phyloP scores from a whole-genome alignment of 1,140 invertebrate species.

The Drosophila lini region DNA sequence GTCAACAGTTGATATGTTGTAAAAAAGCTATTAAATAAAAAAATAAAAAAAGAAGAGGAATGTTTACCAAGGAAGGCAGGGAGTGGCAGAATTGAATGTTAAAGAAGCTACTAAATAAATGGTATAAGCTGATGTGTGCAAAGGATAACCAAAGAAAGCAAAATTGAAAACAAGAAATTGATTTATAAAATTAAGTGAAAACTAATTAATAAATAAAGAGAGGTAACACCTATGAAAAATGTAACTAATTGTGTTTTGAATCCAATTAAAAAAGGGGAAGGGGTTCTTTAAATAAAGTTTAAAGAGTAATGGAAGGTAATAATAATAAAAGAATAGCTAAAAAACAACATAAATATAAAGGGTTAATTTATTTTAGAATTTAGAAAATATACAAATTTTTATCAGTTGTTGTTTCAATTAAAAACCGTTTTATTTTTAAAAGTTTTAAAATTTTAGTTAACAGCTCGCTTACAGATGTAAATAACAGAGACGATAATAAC shows the following conservation, averaged over 20 bases:
- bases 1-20: constrained; percentile 83
- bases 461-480: not conserved
- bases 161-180: constrained; percentile 74
- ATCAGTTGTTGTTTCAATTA: not conserved
- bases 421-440: not conserved
- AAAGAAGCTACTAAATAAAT: constrained; percentile 70
- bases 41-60: constrained; percentile 29
- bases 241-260: constrained; percentile 35
- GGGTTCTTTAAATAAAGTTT: no score
- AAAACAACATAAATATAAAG: not conserved
- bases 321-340: not conserved
- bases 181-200: constrained; percentile 78
- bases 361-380: no score
- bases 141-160: constrained; percentile 76
- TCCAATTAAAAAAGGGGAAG: not conserved
- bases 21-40: constrained; percentile 59
- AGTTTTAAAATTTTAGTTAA: not conserved
- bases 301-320: not conserved
- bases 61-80: constrained; percentile 37
- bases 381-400: no score
- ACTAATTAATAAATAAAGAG: constrained; percentile 81
- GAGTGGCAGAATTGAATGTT: constrained; percentile 63
- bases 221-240: constrained; percentile 79
- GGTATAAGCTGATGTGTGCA: constrained; percentile 48
- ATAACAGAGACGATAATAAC: not conserved